These are phyloP conservation scores for Alauda arvensis DNA, from an alignment of 2,797 vertebrate genomes.

Conservation along the genomic window DNA sequence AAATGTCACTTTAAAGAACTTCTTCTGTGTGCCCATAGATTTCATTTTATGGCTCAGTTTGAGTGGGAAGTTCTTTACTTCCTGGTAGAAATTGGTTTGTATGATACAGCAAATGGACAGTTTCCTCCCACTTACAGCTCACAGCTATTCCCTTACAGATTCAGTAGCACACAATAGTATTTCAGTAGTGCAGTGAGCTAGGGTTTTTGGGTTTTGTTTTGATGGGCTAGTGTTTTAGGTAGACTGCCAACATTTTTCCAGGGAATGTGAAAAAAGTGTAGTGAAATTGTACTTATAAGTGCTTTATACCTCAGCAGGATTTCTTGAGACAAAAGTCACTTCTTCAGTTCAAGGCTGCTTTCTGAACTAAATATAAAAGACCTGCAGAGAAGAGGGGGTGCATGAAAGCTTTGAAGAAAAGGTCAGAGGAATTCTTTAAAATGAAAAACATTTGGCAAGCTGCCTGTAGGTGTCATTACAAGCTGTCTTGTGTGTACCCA, in stretches of 20 bases:
- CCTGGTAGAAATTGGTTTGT: not conserved
- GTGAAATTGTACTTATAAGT: not conserved
- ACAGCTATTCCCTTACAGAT: not conserved
- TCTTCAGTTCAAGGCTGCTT: constrained; percentile 18
- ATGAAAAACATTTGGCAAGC: not conserved
- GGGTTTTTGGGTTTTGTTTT: not conserved
- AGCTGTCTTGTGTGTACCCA: not conserved
- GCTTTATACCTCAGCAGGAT: not conserved
- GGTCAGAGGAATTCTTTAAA: constrained; percentile 10
- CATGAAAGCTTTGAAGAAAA: constrained; percentile 39
- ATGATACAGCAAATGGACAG: not conserved
- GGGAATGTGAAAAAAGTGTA: not conserved
- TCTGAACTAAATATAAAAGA: constrained; percentile 1
- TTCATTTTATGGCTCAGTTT: not conserved
- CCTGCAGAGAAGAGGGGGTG: not conserved
- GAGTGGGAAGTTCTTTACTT: not conserved
- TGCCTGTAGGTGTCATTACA: constrained; percentile 31
- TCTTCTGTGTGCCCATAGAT: not conserved
- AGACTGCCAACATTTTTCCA: not conserved
- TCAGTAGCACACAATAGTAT: not conserved
- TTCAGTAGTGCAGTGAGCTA: not conserved
- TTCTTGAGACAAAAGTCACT: constrained; percentile 27
- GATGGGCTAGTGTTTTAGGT: not conserved
- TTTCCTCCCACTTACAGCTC: not conserved
- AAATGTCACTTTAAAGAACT: not conserved